phyloP scores from a whole-genome alignment of 2,888 invertebrate genomes.

The Polydrusus pterygomalis region DNA sequence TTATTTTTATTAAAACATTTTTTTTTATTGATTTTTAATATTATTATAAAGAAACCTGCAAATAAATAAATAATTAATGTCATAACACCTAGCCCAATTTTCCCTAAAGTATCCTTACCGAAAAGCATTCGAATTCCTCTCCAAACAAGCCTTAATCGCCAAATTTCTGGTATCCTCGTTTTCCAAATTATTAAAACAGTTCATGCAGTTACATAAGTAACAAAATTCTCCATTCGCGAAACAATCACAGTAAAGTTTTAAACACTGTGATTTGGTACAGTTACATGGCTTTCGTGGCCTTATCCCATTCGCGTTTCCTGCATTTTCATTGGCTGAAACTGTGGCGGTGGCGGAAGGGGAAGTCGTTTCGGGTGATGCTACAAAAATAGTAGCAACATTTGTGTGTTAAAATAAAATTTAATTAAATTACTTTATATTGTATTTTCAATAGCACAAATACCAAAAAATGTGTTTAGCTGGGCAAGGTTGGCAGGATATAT shows the following conservation, averaged over 20 bases:
- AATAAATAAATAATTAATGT: too few relatives aligned
- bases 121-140: constrained; percentile 98
- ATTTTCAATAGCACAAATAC: too few relatives aligned
- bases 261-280: constrained; percentile 98
- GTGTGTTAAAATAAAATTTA: neutral
- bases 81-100: neutral
- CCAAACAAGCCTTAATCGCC: constrained; percentile 95
- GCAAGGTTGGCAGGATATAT: too few relatives aligned
- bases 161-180: constrained; percentile 95
- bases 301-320: constrained; percentile 68
- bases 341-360: constrained; percentile 20
- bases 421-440: too few relatives aligned
- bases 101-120: constrained; percentile 28
- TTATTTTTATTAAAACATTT: too few relatives aligned
- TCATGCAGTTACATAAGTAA: constrained; percentile 97
- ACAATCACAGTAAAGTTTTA: constrained; percentile 99
- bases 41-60: too few relatives aligned
- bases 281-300: constrained; percentile 96
- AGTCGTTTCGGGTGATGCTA: constrained; percentile 38
- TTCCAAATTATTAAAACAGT: constrained; percentile 96
- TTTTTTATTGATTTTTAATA: too few relatives aligned
- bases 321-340: constrained; percentile 25
- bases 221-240: constrained; percentile 99
- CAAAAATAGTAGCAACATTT: neutral
- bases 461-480: too few relatives aligned